Conservation (phyloP, 2,113 vertebrate species). For the Phrynosoma platyrhinos region DNA sequence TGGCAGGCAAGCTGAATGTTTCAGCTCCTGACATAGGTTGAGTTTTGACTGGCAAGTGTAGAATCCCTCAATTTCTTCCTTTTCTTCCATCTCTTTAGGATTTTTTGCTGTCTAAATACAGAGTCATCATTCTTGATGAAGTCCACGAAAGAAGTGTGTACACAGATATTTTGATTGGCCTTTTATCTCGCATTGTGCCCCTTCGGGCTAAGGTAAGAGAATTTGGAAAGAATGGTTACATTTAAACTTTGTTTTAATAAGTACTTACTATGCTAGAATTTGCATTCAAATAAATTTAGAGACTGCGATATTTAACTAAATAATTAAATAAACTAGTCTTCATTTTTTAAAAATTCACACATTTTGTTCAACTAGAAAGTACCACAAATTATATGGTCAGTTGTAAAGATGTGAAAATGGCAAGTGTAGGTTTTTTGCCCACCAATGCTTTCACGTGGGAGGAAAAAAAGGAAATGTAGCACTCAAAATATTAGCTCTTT, state of each 20-base stretch:
- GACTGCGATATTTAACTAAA: too few species aligned
- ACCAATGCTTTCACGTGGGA: too few species aligned
- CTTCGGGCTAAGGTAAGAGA: conserved; percentile 87
- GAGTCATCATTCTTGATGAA: conserved; percentile 91
- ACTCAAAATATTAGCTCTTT: too few species aligned
- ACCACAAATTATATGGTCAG: not conserved
- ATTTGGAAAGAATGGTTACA: not conserved
- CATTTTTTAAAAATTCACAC: not conserved
- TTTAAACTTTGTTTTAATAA: not conserved
- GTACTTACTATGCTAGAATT: not conserved
- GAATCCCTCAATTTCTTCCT: not conserved
- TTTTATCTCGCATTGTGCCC: conserved; percentile 92
- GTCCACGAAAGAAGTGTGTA: conserved; percentile 95
- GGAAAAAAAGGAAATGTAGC: too few species aligned
- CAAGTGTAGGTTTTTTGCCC: too few species aligned
- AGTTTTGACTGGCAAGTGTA: accelerated
- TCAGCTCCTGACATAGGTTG: too few species aligned
- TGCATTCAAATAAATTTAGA: not conserved
- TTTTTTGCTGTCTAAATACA: conserved; percentile 92
- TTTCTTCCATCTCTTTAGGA: conserved; percentile 77
- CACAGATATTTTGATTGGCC: conserved; percentile 94
- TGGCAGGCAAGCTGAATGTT: too few species aligned
- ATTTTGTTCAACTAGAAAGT: not conserved
- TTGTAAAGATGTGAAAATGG: not conserved
- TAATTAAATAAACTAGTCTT: not conserved